phyloP scores from a whole-genome alignment of 2,797 vertebrate species.

The Falco rusticolus region DNA sequence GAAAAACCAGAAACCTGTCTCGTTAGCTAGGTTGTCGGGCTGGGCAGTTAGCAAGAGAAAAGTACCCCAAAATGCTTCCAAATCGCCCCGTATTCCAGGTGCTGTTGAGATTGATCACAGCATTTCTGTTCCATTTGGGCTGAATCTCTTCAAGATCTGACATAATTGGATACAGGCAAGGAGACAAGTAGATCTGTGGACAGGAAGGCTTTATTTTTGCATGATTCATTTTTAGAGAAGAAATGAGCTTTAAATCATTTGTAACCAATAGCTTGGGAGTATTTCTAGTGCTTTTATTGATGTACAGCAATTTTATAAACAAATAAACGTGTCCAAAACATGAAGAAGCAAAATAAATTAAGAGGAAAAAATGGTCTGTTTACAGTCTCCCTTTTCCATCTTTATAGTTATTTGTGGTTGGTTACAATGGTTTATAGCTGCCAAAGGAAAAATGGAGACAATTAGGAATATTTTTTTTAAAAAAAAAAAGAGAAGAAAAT shows the following conservation, averaged over 20 bases:
- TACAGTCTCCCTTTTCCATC: not conserved
- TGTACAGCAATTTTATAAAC: not conserved
- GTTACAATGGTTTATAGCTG: not conserved
- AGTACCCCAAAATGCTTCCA: not conserved
- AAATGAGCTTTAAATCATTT: slow-evolving; percentile 1
- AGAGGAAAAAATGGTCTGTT: not conserved
- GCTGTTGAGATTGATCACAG: not conserved
- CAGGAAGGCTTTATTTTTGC: not conserved
- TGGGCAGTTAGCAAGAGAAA: not conserved
- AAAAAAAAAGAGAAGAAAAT: not conserved
- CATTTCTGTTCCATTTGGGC: not conserved
- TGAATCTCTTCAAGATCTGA: not conserved
- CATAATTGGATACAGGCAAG: not conserved
- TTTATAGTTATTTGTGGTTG: not conserved
- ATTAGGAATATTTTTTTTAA: not conserved
- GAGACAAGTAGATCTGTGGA: not conserved
- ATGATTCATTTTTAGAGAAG: not conserved
- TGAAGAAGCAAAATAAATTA: slow-evolving; percentile 20
- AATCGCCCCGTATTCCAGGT: not conserved
- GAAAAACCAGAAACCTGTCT: not conserved
- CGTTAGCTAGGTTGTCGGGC: not conserved
- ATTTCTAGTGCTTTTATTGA: slow-evolving; percentile 12
- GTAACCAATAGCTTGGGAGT: not conserved
- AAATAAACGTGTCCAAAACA: slow-evolving; percentile 16
- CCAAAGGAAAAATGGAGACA: not conserved